Evolutionary conservation across 2,888 invertebrate species (phyloP).

Genomic region (Melikaiella ostensackeni): DNA sequence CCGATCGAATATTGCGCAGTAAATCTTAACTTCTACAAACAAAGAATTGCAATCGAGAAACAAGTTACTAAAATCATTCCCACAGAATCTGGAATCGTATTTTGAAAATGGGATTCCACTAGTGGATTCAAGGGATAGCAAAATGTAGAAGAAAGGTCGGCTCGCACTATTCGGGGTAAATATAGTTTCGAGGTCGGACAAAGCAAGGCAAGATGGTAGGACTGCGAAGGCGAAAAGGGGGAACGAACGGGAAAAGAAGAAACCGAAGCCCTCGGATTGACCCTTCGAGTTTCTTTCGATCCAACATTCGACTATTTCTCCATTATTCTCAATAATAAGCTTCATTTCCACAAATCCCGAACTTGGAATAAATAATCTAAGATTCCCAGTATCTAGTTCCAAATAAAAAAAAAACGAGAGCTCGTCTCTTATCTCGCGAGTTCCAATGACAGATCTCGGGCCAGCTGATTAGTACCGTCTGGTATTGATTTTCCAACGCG

Average conservation of each 20-base stretch:
- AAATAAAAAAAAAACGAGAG: neutral
- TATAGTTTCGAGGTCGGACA: slow-evolving; percentile 63
- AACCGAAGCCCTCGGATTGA: neutral
- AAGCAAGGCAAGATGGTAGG: slow-evolving; percentile 55
- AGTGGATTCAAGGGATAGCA: slow-evolving; percentile 51
- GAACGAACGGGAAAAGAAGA: slow-evolving; percentile 36
- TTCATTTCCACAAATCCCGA: neutral
- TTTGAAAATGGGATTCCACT: slow-evolving; percentile 44
- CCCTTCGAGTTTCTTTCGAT: slow-evolving; percentile 6
- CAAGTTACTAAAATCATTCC: neutral
- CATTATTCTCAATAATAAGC: neutral
- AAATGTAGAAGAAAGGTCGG: slow-evolving; percentile 54
- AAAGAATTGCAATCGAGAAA: neutral
- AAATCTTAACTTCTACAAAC: slow-evolving; percentile 2
- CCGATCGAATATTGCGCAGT: slow-evolving; percentile 5
- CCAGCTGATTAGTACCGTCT: slow-evolving; percentile 74
- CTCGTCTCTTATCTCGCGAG: slow-evolving; percentile 55
- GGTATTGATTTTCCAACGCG: slow-evolving; percentile 75
- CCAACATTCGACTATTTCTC: slow-evolving; percentile 45
- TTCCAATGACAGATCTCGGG: slow-evolving; percentile 69
- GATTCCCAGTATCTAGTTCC: neutral
- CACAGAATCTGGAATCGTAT: neutral
- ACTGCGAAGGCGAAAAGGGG: slow-evolving; percentile 43
- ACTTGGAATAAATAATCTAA: neutral
- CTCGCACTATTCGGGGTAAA: slow-evolving; percentile 60